Percentiles rank a stretch among this genome's conserved stretches.
phyloP scores from a whole-genome alignment of 2,888 invertebrate species.

The Junonia oenone region DNA sequence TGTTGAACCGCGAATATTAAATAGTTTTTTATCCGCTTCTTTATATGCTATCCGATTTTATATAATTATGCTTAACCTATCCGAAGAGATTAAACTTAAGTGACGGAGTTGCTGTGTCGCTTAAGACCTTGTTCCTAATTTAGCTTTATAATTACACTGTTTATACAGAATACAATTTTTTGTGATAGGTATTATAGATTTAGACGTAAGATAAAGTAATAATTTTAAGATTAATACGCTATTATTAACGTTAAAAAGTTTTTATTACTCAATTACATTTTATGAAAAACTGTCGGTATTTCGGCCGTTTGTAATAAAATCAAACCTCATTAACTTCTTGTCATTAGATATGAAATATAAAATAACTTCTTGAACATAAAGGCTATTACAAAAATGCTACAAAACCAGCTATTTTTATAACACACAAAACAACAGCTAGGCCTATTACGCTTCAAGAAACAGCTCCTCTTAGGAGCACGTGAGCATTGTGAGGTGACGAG shows the following conservation, averaged over 20 bases:
- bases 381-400: background rate
- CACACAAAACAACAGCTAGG: background rate
- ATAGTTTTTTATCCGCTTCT: background rate
- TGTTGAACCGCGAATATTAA: background rate
- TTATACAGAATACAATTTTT: background rate
- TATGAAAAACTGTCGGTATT: too few relatives aligned
- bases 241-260: too few relatives aligned
- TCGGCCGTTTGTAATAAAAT: too few relatives aligned
- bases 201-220: background rate
- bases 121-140: background rate
- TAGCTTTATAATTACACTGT: background rate
- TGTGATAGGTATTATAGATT: background rate
- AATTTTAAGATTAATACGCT: background rate
- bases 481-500: constrained; percentile 25
- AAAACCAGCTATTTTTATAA: background rate
- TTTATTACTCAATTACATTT: too few relatives aligned
- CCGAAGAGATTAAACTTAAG: background rate
- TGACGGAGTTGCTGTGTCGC: background rate
- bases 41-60: background rate
- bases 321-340: too few relatives aligned
- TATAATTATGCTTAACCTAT: background rate
- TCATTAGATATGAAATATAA: too few relatives aligned
- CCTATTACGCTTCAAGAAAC: constrained; percentile 7
- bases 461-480: constrained; percentile 14
- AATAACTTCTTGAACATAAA: background rate